Evolutionary conservation across 2,888 invertebrate species (phyloP).

Genomic region (Drosophila suboccidentalis): DNA sequence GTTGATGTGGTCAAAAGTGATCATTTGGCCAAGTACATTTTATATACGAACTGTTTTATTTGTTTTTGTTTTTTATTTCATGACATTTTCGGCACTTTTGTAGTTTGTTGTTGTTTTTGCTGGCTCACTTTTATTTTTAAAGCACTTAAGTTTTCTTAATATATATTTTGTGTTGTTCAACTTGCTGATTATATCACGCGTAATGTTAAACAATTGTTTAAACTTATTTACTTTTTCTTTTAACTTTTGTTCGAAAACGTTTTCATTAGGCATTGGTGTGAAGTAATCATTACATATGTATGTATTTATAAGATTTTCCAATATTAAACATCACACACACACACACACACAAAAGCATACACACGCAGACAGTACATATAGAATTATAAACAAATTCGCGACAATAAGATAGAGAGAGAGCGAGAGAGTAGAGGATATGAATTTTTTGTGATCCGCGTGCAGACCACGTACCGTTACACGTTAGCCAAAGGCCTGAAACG

Average conservation of each 20-base stretch:
- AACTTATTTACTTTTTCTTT: conserved; percentile 18
- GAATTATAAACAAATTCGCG: conserved; percentile 77
- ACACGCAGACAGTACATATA: conserved; percentile 19
- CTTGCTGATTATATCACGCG: conserved; percentile 71
- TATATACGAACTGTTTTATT: conserved; percentile 5
- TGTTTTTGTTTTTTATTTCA: conserved; percentile 20
- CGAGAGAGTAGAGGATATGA: conserved; percentile 6
- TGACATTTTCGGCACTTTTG: conserved; percentile 56
- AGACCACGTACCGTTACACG: conserved; percentile 74
- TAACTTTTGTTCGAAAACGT: conserved; percentile 2
- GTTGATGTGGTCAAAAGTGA: conserved; percentile 18
- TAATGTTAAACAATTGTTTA: conserved; percentile 55
- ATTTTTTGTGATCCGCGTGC: conserved; percentile 31
- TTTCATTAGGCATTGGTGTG: conserved; percentile 11
- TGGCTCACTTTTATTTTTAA: conserved; percentile 59
- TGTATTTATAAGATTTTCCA: conserved; percentile 31
- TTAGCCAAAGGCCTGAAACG: conserved; percentile 41
- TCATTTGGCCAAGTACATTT: conserved; percentile 24
- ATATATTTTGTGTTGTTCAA: conserved; percentile 32
- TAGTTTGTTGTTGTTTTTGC: conserved; percentile 54
- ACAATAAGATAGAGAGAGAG: conserved; percentile 27
- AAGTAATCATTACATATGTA: conserved; percentile 39
- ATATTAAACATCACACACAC: conserved; percentile 35
- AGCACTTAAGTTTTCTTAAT: conserved; percentile 55
- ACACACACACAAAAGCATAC: conserved; percentile 23